Conservation (phyloP, 2,797 vertebrate species). For the Cercopithecus mitis region DNA sequence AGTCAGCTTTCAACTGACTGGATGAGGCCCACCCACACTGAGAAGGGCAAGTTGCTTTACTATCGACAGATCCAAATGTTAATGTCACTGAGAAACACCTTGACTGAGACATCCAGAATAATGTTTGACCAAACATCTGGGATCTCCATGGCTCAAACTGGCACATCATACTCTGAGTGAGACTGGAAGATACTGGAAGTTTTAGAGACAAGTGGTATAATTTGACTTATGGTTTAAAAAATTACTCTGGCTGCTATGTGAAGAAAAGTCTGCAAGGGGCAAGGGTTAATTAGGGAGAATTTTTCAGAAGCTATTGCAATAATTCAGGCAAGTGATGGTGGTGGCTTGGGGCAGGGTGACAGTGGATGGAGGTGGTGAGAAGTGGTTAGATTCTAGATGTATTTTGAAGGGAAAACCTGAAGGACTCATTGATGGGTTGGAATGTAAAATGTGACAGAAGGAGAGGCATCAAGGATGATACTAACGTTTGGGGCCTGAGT, state of each 20-base stretch:
- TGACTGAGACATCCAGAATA: neutral
- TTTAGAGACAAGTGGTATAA: neutral
- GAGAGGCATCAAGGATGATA: neutral
- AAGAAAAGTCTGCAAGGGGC: neutral
- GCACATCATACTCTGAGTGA: neutral
- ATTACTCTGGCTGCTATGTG: neutral
- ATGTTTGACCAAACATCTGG: neutral
- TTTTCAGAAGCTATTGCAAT: neutral
- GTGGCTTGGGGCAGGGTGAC: neutral
- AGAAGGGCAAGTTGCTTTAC: neutral
- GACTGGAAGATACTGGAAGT: neutral
- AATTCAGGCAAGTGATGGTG: neutral
- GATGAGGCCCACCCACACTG: neutral
- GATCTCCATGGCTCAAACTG: neutral
- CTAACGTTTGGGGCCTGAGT: neutral
- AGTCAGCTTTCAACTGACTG: neutral
- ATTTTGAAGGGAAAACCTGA: neutral
- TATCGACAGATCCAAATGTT: neutral
- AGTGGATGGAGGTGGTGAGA: neutral
- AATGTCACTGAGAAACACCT: neutral
- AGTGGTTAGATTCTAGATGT: neutral
- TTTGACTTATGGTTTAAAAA: neutral
- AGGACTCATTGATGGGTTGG: neutral
- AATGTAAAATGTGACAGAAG: neutral
- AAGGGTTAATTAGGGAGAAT: neutral